Conservation (phyloP, 2,888 invertebrate genomes). For the Glyphotaelius pellucidus region DNA sequence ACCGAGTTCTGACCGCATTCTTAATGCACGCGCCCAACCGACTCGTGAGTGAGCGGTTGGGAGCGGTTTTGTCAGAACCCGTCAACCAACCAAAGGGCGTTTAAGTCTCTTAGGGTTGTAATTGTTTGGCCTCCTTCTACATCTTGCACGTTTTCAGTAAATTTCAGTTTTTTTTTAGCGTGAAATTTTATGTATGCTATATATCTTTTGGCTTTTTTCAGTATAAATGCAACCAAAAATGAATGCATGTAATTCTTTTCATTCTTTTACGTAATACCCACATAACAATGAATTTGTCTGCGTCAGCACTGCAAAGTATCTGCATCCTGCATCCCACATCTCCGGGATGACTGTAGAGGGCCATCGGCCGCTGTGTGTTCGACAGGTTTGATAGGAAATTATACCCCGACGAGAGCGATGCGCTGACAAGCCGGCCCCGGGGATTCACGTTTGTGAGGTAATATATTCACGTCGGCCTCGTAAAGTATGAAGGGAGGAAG, state of each 20-base stretch:
- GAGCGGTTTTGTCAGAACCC: too few relatives aligned
- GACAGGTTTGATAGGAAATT: slow-evolving; percentile 61
- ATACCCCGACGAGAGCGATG: slow-evolving; percentile 34
- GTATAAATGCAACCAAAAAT: not conserved
- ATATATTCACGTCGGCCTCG: not conserved
- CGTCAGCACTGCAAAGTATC: not conserved
- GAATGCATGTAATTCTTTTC: not conserved
- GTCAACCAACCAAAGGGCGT: too few relatives aligned
- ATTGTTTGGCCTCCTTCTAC: too few relatives aligned
- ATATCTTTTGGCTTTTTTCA: too few relatives aligned
- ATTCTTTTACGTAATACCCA: not conserved
- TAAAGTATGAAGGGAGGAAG: not conserved
- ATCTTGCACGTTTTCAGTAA: too few relatives aligned
- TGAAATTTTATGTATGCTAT: too few relatives aligned
- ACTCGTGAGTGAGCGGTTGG: too few relatives aligned
- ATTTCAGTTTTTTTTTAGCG: too few relatives aligned
- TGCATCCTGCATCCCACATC: slow-evolving; percentile 10
- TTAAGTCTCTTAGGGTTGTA: too few relatives aligned
- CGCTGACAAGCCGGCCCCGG: not conserved
- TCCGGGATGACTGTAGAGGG: not conserved
- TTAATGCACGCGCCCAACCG: too few relatives aligned
- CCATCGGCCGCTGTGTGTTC: slow-evolving; percentile 50
- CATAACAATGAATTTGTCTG: not conserved
- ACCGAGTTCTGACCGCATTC: too few relatives aligned
- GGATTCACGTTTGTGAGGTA: slow-evolving; percentile 2